Percentiles rank a stretch among this genome's conserved stretches.
Conservation (phyloP, 2,888 invertebrate genomes). For the Geophilus truncorum region DNA sequence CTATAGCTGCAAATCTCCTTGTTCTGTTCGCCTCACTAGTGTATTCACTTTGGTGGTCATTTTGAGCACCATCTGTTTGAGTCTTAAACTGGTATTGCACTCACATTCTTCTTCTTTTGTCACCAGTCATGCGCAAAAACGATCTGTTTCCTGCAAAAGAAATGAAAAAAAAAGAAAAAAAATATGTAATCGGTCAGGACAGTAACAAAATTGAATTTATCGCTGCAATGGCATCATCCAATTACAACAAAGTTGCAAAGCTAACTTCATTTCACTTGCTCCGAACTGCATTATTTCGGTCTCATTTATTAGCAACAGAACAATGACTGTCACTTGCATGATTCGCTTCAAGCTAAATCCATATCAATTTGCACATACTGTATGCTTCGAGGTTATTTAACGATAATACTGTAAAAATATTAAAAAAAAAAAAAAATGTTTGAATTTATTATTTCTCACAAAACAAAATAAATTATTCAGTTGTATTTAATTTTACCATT, state of each 20-base stretch:
- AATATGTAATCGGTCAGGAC: not conserved
- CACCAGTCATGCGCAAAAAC: conserved; percentile 27
- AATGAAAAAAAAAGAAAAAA: not conserved
- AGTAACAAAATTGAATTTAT: not conserved
- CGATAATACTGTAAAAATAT: too few species aligned
- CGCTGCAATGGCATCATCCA: not conserved
- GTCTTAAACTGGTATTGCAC: conserved; percentile 22
- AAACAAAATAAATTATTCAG: too few species aligned
- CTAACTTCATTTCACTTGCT: not conserved
- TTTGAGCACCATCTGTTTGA: conserved; percentile 24
- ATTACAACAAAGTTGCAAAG: not conserved
- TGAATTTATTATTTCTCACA: too few species aligned
- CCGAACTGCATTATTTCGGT: too few species aligned
- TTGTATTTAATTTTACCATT: too few species aligned
- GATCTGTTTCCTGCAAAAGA: conserved; percentile 2
- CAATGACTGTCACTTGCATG: not conserved
- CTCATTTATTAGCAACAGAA: not conserved
- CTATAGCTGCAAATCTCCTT: not conserved
- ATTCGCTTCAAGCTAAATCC: not conserved
- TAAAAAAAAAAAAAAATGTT: too few species aligned
- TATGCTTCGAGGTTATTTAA: too few species aligned
- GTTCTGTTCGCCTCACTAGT: not conserved
- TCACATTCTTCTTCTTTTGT: conserved; percentile 25
- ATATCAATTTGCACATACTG: not conserved
- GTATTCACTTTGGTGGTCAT: conserved; percentile 12